Percentiles rank a stretch among this genome's conserved stretches.
These are phyloP conservation scores for Passer montanus DNA, from an alignment of 2,113 vertebrate species.

Conservation along the genomic window DNA sequence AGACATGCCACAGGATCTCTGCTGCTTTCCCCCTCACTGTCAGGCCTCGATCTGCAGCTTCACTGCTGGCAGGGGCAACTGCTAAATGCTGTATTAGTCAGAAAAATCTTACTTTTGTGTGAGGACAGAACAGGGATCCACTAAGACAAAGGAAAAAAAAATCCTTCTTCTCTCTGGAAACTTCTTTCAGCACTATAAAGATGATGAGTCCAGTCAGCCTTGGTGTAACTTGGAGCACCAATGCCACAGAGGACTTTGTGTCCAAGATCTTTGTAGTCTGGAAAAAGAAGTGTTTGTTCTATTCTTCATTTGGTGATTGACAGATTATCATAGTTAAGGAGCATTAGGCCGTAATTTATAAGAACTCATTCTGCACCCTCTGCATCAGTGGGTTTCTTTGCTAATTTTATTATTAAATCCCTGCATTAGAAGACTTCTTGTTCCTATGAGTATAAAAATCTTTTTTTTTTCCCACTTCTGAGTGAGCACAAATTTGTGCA, in stretches of 20 bases:
- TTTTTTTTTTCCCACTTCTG: not conserved
- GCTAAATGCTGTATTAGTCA: not conserved
- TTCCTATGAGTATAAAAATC: not conserved
- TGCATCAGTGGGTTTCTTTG: not conserved
- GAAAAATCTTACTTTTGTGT: not conserved
- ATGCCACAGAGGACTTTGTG: not conserved
- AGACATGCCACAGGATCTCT: accelerated
- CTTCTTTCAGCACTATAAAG: not conserved
- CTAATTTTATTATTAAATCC: slow-evolving; percentile 8
- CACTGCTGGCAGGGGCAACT: not conserved
- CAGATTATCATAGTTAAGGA: not conserved
- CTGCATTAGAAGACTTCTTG: not conserved
- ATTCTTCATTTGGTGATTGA: not conserved
- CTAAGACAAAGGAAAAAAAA: not conserved
- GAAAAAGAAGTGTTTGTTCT: not conserved
- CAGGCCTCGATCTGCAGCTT: not conserved
- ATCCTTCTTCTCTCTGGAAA: not conserved
- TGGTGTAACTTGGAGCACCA: not conserved
- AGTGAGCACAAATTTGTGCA: slow-evolving; percentile 3
- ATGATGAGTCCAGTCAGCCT: not conserved
- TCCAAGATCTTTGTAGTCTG: not conserved
- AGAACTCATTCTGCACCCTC: not conserved
- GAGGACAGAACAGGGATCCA: not conserved
- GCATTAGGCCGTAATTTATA: not conserved
- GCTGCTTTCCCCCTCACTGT: not conserved